phyloP scores from a whole-genome alignment of 2,797 vertebrate genomes.

The Cryptoblepharus egeriae region DNA sequence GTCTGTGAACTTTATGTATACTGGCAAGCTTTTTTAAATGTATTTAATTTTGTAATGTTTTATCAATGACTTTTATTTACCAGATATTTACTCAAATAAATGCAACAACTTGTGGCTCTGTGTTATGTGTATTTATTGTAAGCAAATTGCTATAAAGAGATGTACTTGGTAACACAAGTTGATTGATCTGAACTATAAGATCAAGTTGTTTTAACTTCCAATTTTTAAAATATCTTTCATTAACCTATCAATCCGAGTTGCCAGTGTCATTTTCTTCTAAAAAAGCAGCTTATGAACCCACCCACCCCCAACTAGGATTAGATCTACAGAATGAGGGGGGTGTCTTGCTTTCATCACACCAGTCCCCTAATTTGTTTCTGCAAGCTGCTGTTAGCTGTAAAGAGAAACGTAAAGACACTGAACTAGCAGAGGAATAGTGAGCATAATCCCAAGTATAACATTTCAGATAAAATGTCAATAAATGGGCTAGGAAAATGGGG shows the following conservation, averaged over 20 bases:
- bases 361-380: no score
- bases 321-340: no score
- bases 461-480: no score
- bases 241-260: not conserved
- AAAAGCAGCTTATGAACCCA: no score
- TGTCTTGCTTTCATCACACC: no score
- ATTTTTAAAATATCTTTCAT: not conserved
- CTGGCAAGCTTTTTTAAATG: constrained; percentile 83
- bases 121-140: constrained; percentile 45
- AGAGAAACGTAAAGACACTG: no score
- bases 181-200: not conserved
- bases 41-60: constrained; percentile 86
- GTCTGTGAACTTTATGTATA: constrained; percentile 82
- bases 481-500: no score
- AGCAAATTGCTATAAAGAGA: constrained; percentile 39
- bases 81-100: constrained; percentile 86
- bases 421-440: no score
- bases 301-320: no score
- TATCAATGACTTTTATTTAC: constrained; percentile 81
- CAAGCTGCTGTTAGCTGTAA: no score
- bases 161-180: not conserved
- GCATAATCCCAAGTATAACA: no score
- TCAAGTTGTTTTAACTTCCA: not conserved
- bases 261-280: no score
- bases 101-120: constrained; percentile 78